Percentiles rank a stretch among this genome's conserved stretches.
phyloP scores from a whole-genome alignment of 2,113 vertebrate species.

The Naja naja region DNA sequence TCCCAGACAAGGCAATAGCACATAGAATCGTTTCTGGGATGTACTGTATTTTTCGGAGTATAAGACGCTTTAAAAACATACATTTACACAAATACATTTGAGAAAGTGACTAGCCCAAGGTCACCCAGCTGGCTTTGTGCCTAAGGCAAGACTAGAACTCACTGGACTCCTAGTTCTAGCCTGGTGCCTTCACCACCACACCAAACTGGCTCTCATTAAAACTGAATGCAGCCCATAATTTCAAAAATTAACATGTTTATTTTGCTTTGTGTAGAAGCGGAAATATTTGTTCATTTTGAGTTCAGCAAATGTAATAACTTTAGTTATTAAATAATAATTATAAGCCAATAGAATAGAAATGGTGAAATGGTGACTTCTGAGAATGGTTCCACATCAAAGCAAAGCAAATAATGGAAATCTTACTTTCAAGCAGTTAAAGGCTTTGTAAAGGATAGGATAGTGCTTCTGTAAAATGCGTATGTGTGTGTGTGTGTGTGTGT shows the following conservation, averaged over 20 bases:
- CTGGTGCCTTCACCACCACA: not conserved
- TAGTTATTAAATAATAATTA: not conserved
- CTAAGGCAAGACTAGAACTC: not conserved
- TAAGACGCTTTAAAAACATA: not conserved
- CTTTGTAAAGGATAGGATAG: not conserved
- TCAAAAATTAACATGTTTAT: not conserved
- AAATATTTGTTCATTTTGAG: not conserved
- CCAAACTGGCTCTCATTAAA: not conserved
- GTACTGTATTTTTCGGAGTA: too few relatives aligned
- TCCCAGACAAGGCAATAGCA: not conserved
- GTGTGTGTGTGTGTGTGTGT: not conserved
- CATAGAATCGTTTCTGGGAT: not conserved
- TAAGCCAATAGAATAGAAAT: not conserved
- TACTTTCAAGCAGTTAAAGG: not conserved
- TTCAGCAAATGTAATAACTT: not conserved
- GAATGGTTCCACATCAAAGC: not conserved
- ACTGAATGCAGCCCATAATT: not conserved
- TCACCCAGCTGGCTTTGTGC: not conserved
- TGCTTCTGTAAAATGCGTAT: not conserved
- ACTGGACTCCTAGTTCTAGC: not conserved
- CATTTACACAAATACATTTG: not conserved
- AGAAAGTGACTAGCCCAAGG: not conserved
- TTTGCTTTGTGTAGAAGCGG: not conserved
- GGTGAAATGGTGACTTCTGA: not conserved
- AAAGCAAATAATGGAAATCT: not conserved